Evolutionary conservation across 2,797 vertebrate species (phyloP).

Genomic region (Takifugu rubripes): DNA sequence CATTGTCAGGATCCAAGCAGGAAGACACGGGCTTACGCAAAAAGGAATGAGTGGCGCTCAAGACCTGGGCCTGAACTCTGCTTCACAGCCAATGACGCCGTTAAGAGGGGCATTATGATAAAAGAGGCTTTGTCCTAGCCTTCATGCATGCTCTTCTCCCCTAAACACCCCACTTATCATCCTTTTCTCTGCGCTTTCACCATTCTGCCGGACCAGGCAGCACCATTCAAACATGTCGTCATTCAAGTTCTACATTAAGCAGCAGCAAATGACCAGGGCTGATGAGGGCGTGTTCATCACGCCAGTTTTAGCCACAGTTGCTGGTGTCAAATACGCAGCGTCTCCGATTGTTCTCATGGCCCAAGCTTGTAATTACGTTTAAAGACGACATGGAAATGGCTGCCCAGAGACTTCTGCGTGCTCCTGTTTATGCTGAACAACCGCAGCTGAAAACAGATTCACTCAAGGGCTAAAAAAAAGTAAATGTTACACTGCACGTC

Average conservation of each 20-base stretch:
- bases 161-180: slow-evolving; percentile 44
- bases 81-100: slow-evolving; percentile 57
- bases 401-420: slow-evolving; percentile 27
- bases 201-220: slow-evolving; percentile 22
- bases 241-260: slow-evolving; percentile 10
- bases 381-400: slow-evolving; percentile 27
- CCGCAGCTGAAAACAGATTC: slow-evolving; percentile 59
- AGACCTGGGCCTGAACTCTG: slow-evolving; percentile 69
- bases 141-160: slow-evolving; percentile 57
- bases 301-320: slow-evolving; percentile 26
- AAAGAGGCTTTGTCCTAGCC: slow-evolving; percentile 65
- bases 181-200: slow-evolving; percentile 23
- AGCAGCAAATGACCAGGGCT: slow-evolving; percentile 20
- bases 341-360: slow-evolving; percentile 31
- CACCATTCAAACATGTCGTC: slow-evolving; percentile 21
- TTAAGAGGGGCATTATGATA: slow-evolving; percentile 68
- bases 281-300: slow-evolving; percentile 28
- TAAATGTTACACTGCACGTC: slow-evolving; percentile 51
- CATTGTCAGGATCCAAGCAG: slow-evolving; percentile 69
- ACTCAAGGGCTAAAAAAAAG: slow-evolving; percentile 36
- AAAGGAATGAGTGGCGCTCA: slow-evolving; percentile 61
- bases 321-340: slow-evolving; percentile 26
- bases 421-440: slow-evolving; percentile 62
- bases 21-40: slow-evolving; percentile 66
- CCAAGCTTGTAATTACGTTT: slow-evolving; percentile 47